Conservation (phyloP, 1,140 invertebrate genomes). For the Cataglyphis hispanica region DNA sequence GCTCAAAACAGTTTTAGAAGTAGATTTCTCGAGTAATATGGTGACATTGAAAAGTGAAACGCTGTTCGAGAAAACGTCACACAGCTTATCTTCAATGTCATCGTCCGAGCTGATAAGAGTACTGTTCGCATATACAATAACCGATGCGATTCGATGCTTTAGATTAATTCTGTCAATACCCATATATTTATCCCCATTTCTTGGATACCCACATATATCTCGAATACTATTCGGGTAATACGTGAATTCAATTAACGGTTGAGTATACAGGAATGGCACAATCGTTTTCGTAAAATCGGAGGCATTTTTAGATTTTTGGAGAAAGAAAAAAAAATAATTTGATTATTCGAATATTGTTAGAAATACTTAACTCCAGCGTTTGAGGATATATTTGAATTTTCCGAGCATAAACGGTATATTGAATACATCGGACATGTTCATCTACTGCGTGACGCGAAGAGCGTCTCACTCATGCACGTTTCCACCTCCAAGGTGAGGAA, state of each 20-base stretch:
- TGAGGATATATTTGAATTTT: background rate
- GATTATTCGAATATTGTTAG: too few relatives aligned
- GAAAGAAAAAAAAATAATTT: too few relatives aligned
- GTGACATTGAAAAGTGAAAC: background rate
- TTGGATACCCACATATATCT: background rate
- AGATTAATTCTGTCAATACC: background rate
- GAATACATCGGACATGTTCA: background rate
- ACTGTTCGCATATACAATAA: background rate
- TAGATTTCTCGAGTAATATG: background rate
- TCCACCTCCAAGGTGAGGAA: conserved; percentile 9
- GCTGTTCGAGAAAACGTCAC: background rate
- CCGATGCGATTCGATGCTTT: background rate
- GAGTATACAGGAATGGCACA: background rate
- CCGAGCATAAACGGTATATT: background rate
- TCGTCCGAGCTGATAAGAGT: background rate
- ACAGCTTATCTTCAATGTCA: conserved; percentile 23
- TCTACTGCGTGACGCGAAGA: background rate
- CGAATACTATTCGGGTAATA: background rate
- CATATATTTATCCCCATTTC: too few relatives aligned
- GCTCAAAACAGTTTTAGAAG: background rate
- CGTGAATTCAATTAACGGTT: background rate
- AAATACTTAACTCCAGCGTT: too few relatives aligned
- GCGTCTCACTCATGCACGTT: conserved; percentile 2
- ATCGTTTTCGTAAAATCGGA: too few relatives aligned
- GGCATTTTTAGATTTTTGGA: too few relatives aligned